These are phyloP conservation scores for Hirtodrosophila duncani DNA, from an alignment of 2,888 invertebrate genomes.

Conservation along the genomic window DNA sequence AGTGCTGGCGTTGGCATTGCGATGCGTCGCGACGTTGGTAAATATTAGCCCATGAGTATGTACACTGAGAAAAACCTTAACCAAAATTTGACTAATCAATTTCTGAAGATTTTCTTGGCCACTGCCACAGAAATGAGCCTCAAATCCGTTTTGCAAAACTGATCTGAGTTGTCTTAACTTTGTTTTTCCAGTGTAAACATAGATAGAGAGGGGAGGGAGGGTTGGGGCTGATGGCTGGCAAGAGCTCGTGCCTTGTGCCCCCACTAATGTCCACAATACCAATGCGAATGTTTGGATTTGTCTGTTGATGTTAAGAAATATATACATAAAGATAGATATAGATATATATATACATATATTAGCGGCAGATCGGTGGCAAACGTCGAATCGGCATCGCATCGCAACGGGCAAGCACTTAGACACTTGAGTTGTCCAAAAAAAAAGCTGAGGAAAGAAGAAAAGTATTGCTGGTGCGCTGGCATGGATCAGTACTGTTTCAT, in stretches of 20 bases:
- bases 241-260: constrained; percentile 12
- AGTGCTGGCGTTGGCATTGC: constrained; percentile 26
- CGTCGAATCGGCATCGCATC: constrained; percentile 25
- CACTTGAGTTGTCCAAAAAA: constrained; percentile 64
- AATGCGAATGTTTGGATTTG: constrained; percentile 52
- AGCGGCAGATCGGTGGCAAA: constrained; percentile 17
- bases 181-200: too few species aligned
- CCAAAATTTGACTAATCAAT: too few species aligned
- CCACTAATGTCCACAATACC: constrained; percentile 3
- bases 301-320: constrained; percentile 36
- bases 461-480: background rate
- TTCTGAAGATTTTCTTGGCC: too few species aligned
- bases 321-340: constrained; percentile 18
- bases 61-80: too few species aligned
- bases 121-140: too few species aligned
- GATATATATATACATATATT: constrained; percentile 33
- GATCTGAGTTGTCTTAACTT: too few species aligned
- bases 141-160: too few species aligned
- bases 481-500: constrained; percentile 65
- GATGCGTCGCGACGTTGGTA: too few species aligned
- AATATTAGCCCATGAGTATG: too few species aligned
- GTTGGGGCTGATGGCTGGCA: constrained; percentile 32
- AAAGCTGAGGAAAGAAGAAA: background rate
- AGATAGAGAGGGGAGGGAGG: too few species aligned
- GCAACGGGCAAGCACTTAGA: constrained; percentile 55